Percentiles rank a stretch among this genome's conserved stretches.
phyloP scores from a whole-genome alignment of 2,797 vertebrate species.

The Pseudochaenichthys georgianus region DNA sequence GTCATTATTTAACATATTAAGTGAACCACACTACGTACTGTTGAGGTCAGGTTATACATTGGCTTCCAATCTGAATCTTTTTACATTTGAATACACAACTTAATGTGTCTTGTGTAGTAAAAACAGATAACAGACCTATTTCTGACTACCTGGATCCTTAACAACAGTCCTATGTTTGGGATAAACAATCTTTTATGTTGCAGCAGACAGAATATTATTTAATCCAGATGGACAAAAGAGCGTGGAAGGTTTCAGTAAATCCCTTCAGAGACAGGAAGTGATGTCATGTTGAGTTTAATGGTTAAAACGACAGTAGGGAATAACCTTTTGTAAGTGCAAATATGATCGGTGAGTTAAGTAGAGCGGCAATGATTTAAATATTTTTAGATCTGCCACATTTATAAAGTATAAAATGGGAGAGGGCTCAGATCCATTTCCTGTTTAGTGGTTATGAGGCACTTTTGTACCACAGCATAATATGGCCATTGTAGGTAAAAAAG shows the following conservation, averaged over 20 bases:
- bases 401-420: not conserved
- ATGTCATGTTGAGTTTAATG: not conserved
- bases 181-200: not conserved
- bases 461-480: too few relatives aligned
- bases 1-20: not conserved
- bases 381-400: not conserved
- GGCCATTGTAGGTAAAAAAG: too few relatives aligned
- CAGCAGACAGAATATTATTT: not conserved
- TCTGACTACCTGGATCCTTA: not conserved
- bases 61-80: not conserved
- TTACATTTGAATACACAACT: not conserved
- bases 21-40: not conserved
- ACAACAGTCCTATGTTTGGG: not conserved
- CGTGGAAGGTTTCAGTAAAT: not conserved
- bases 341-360: not conserved
- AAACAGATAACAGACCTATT: not conserved
- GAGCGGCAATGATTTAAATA: conserved; percentile 54
- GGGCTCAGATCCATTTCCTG: not conserved
- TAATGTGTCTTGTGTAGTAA: not conserved
- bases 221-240: not conserved
- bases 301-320: not conserved
- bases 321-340: not conserved
- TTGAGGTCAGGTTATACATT: not conserved
- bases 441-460: not conserved
- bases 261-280: not conserved